A percentile compares a stretch with the other conserved stretches of the same genome.
Conservation (phyloP, 1,140 invertebrate genomes). For the Pseudomyrmex cubaensis region DNA sequence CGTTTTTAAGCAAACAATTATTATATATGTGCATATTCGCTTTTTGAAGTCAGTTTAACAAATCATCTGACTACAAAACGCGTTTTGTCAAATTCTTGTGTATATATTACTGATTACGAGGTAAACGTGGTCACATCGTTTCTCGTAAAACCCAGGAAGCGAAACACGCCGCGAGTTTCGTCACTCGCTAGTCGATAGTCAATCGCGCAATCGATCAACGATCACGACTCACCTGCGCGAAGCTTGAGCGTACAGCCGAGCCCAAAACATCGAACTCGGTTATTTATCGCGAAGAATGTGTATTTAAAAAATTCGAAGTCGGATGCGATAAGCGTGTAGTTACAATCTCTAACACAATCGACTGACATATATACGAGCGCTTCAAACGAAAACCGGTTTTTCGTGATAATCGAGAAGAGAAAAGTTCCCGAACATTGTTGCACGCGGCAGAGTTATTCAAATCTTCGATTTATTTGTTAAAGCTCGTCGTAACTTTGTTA, state of each 20-base stretch:
- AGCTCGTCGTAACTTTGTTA: slow-evolving; percentile 12
- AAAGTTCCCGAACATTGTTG: slow-evolving; percentile 41
- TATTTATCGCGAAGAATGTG: slow-evolving; percentile 8
- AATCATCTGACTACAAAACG: not conserved
- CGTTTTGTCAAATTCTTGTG: not conserved
- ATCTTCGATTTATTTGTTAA: slow-evolving; percentile 17
- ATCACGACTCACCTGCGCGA: not conserved
- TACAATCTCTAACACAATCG: slow-evolving; percentile 66
- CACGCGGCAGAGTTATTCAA: not conserved
- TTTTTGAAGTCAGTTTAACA: not conserved
- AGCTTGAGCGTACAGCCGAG: too few relatives aligned
- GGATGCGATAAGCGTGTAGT: slow-evolving; percentile 38
- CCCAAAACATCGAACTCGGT: not conserved
- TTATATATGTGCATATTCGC: slow-evolving; percentile 2
- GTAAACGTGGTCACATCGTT: not conserved
- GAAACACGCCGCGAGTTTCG: not conserved
- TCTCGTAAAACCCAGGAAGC: not conserved
- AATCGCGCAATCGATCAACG: not conserved
- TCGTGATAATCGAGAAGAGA: slow-evolving; percentile 57
- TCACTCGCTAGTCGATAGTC: not conserved
- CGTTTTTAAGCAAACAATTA: not conserved
- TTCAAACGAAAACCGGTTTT: slow-evolving; percentile 58
- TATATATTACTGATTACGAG: not conserved
- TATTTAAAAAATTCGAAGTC: slow-evolving; percentile 49
- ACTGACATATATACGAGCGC: slow-evolving; percentile 11